These are phyloP conservation scores for Drosophila kambysellisi DNA, from an alignment of 2,888 invertebrate species.

Conservation along the genomic window DNA sequence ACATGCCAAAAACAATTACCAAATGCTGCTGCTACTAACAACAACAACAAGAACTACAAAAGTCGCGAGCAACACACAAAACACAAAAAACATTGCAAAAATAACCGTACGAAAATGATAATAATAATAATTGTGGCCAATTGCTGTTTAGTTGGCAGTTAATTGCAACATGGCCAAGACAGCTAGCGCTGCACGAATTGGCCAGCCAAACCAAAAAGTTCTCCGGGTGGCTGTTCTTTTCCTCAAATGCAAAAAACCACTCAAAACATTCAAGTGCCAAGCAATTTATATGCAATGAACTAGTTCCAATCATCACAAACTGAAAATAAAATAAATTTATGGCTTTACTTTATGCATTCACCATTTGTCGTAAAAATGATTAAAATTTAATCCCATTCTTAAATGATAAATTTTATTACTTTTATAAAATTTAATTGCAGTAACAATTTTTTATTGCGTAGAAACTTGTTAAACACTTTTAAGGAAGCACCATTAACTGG, in stretches of 20 bases:
- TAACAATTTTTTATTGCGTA: not conserved
- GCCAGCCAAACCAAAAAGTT: conserved; percentile 30
- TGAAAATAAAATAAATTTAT: not conserved
- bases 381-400: not conserved
- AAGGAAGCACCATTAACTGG: not conserved
- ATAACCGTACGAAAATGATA: conserved; percentile 71
- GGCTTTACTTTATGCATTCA: not conserved
- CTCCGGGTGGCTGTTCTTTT: conserved; percentile 42
- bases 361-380: not conserved
- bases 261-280: conserved; percentile 8
- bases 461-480: not conserved
- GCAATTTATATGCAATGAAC: conserved; percentile 18
- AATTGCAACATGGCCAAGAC: conserved; percentile 78
- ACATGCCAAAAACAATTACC: conserved; percentile 81
- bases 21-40: conserved; percentile 50
- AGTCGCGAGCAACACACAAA: conserved; percentile 38
- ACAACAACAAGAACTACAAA: conserved; percentile 17
- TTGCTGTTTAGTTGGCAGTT: conserved; percentile 81
- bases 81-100: conserved; percentile 40
- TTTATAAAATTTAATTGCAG: not conserved
- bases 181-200: conserved; percentile 50
- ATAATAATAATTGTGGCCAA: conserved; percentile 81
- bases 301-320: conserved; percentile 26
- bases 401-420: not conserved
- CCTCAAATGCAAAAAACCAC: conserved; percentile 31